Percentiles rank a stretch among this genome's conserved stretches.
These are phyloP conservation scores for Melipona bicolor DNA, from an alignment of 2,888 invertebrate genomes.

Conservation along the genomic window DNA sequence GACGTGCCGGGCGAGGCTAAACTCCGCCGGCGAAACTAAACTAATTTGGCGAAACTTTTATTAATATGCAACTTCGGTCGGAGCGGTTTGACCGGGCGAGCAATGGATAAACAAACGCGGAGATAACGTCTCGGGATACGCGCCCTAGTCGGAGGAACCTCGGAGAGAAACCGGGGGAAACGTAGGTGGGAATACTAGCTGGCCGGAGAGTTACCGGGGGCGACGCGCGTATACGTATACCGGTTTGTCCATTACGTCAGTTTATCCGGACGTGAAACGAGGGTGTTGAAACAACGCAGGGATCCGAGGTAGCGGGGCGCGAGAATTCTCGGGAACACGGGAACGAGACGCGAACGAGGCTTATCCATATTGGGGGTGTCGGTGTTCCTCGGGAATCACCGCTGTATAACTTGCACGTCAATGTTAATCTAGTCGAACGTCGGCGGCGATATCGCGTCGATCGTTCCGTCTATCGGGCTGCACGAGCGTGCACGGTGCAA, in stretches of 20 bases:
- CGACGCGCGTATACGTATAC: slow-evolving; percentile 12
- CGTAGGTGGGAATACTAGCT: not conserved
- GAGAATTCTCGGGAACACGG: slow-evolving; percentile 38
- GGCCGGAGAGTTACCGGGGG: not conserved
- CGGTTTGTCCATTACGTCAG: slow-evolving; percentile 61
- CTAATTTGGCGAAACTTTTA: slow-evolving; percentile 78
- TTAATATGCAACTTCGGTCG: slow-evolving; percentile 76
- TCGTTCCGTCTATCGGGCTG: slow-evolving; percentile 57
- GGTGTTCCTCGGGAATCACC: slow-evolving; percentile 44
- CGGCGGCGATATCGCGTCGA: slow-evolving; percentile 45
- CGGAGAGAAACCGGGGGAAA: not conserved
- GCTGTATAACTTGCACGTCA: slow-evolving; percentile 61
- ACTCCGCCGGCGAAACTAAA: slow-evolving; percentile 73
- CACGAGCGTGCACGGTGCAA: slow-evolving; percentile 23
- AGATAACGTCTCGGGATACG: slow-evolving; percentile 65
- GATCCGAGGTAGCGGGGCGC: slow-evolving; percentile 11
- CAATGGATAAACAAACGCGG: slow-evolving; percentile 71
- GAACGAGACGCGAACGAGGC: slow-evolving; percentile 17
- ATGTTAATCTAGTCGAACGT: slow-evolving; percentile 63
- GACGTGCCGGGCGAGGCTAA: slow-evolving; percentile 46
- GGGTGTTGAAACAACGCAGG: slow-evolving; percentile 37
- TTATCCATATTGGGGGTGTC: slow-evolving; percentile 31
- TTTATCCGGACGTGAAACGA: slow-evolving; percentile 53
- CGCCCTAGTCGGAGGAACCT: not conserved
- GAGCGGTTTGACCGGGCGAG: slow-evolving; percentile 30